Evolutionary conservation across 2,797 vertebrate genomes (phyloP).

Genomic region (Rhodeus uyekii): DNA sequence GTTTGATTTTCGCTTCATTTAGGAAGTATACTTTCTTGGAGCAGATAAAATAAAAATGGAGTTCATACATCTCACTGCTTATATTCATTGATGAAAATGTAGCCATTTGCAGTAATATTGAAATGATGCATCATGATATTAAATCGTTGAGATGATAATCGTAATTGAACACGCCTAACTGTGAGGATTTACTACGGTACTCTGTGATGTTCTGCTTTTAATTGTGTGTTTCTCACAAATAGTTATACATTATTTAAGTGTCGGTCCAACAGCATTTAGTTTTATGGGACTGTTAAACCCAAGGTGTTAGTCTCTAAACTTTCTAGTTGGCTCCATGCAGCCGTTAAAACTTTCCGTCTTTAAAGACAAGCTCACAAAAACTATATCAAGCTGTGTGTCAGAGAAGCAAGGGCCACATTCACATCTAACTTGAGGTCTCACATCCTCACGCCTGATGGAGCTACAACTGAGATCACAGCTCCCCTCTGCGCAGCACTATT

Average conservation of each 20-base stretch:
- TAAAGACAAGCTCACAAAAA: background rate
- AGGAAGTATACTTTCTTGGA: too few relatives aligned
- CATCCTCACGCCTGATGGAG: conserved; percentile 21
- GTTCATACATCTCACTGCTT: too few relatives aligned
- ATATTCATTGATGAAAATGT: too few relatives aligned
- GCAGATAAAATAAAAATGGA: too few relatives aligned
- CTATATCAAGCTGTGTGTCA: conserved; percentile 1
- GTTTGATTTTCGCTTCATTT: too few relatives aligned
- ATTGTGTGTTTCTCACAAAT: background rate
- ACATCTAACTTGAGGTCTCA: background rate
- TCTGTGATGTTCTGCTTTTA: background rate
- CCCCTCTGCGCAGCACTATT: conserved; percentile 38
- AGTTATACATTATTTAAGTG: background rate
- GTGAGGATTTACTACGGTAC: too few relatives aligned
- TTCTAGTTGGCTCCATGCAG: background rate
- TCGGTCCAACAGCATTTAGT: conserved; percentile 3
- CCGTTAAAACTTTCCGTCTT: background rate
- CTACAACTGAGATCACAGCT: conserved; percentile 28
- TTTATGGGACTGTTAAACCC: background rate
- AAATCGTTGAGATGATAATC: too few relatives aligned
- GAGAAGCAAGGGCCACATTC: background rate
- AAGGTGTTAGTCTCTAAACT: conserved; percentile 1
- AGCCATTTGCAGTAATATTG: too few relatives aligned
- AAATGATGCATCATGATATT: too few relatives aligned
- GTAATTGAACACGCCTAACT: too few relatives aligned